Base-by-base conservation (phyloP, 2,888 invertebrate genomes). In the Villa cingulata region DNA sequence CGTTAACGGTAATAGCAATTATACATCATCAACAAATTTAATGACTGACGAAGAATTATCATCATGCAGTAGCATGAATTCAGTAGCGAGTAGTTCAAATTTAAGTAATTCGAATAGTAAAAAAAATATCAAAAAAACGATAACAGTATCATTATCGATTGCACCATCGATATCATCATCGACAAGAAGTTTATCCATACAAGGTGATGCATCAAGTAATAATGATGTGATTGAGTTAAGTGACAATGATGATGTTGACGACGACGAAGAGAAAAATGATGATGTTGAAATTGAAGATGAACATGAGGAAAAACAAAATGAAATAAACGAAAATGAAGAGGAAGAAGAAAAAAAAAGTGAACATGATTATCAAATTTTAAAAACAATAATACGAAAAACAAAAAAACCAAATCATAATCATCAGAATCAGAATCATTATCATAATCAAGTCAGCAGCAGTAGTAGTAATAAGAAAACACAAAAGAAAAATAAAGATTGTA, bases 161-260 rank as follows among this genome's bases (percentile, higher is more conserved):
- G 72, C 58, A 74, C 71, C 66, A 73, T 70, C 70, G 72, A 72
- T 72, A 73, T 71, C 73, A 72, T 72, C 71, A 72, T 72, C 71
- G 72, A 72, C 67, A 71, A 48, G 45, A 44, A 70, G 64, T 71
- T 78, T 72, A 75, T 78, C 75, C 76, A 78, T 77, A 77, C 78
- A 45, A 14, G 45, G 45, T 27, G 45, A 41, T 16, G 15, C 29
- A 32, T 12, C 29, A 32, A 32, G 12, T 12, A 27, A 27, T 27
- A 6, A 27, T 27, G 6, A 5, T 32, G 7, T 12, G 4, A 2
- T 3, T 32, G 6, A 5, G 4, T 9, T 12, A 12, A 12, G 12
- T 32, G 4, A 32, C 1, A 12, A 32, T 32, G 29, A 29, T 3
- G 7, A 29, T 10, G 10, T 6, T 4, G 23, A 23, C 4, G 7